A percentile compares a stretch with the other conserved stretches of the same genome.
phyloP scores from a whole-genome alignment of 2,888 invertebrate species.

The Apoda limacodes region DNA sequence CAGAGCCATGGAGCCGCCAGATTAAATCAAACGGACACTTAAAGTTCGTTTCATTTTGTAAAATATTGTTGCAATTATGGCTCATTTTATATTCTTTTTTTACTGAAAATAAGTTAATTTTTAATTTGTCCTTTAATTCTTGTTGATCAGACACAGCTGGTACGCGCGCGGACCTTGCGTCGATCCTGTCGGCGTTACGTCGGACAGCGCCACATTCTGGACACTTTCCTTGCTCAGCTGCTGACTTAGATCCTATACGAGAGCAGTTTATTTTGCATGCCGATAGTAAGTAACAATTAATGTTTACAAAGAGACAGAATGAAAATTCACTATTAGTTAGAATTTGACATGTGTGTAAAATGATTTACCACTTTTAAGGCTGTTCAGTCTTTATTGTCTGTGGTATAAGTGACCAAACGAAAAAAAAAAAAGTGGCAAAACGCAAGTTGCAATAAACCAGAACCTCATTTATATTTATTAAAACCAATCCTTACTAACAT shows the following conservation, averaged over 20 bases:
- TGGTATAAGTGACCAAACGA: too few relatives aligned
- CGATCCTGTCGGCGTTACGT: slow-evolving; percentile 82
- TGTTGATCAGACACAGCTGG: slow-evolving; percentile 47
- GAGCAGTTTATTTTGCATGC: slow-evolving; percentile 86
- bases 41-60: not conserved
- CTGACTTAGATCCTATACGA: slow-evolving; percentile 81
- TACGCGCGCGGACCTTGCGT: slow-evolving; percentile 83
- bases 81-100: not conserved
- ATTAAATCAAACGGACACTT: too few relatives aligned
- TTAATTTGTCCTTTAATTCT: slow-evolving; percentile 1
- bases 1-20: too few relatives aligned
- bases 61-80: not conserved
- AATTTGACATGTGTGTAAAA: too few relatives aligned
- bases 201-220: slow-evolving; percentile 39
- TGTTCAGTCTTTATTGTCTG: too few relatives aligned
- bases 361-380: too few relatives aligned
- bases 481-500: too few relatives aligned
- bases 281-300: slow-evolving; percentile 65
- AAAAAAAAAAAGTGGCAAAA: too few relatives aligned
- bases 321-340: too few relatives aligned
- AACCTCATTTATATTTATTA: too few relatives aligned
- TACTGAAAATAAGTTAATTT: slow-evolving; percentile 2
- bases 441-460: too few relatives aligned
- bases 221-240: slow-evolving; percentile 77
- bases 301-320: too few relatives aligned